Conservation (phyloP, 2,113 vertebrate species). For the Xyliphius kryptos region DNA sequence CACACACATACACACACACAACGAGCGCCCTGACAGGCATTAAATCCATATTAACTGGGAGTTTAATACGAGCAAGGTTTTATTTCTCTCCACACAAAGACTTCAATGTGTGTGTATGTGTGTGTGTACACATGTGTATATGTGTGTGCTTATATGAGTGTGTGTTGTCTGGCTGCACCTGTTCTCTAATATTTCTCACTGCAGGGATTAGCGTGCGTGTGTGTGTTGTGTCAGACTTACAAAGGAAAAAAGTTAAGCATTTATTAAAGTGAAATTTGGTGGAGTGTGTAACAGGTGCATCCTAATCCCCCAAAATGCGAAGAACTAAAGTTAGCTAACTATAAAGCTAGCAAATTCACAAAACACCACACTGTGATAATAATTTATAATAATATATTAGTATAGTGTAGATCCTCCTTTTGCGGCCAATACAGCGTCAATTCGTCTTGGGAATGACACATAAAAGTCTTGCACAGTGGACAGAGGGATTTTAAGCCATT, state of each 20-base stretch:
- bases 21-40: constrained; percentile 70
- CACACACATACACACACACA: constrained; percentile 52
- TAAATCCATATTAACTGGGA: constrained; percentile 78
- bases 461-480: too few relatives aligned
- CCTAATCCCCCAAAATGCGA: constrained; percentile 68
- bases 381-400: too few relatives aligned
- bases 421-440: too few relatives aligned
- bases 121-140: too few relatives aligned
- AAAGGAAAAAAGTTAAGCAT: constrained; percentile 34
- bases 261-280: constrained; percentile 48
- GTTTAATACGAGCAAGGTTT: constrained; percentile 68
- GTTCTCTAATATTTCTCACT: constrained; percentile 53
- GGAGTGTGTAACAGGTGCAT: constrained; percentile 57
- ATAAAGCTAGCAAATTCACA: too few relatives aligned
- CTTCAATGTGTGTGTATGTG: too few relatives aligned
- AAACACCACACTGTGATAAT: too few relatives aligned
- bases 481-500: too few relatives aligned
- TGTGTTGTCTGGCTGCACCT: constrained; percentile 62
- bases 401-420: too few relatives aligned
- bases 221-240: constrained; percentile 17
- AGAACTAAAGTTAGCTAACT: too few relatives aligned
- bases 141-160: too few relatives aligned
- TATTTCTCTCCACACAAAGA: constrained; percentile 57
- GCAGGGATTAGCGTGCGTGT: constrained; percentile 33
- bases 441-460: too few relatives aligned